These are phyloP conservation scores for Molanna angustata DNA, from an alignment of 2,888 invertebrate genomes.

Conservation along the genomic window DNA sequence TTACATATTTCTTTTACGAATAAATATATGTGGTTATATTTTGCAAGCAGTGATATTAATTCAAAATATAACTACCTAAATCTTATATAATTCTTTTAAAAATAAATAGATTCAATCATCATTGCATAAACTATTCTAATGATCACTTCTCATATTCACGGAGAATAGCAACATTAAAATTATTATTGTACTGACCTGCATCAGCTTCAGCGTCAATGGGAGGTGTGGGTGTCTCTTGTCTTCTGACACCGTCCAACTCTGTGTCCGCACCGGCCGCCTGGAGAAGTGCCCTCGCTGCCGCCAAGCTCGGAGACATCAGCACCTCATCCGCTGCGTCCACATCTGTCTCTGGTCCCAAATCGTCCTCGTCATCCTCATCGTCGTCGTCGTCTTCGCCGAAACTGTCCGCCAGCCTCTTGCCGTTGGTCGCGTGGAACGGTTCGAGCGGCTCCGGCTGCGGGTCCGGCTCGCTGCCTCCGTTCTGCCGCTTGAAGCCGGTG, in stretches of 20 bases:
- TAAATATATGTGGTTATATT: too few species aligned
- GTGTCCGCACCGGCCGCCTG: constrained; percentile 35
- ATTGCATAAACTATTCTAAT: too few species aligned
- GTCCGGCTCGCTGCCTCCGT: constrained; percentile 22
- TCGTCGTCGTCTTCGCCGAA: constrained; percentile 61
- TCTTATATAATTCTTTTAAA: too few species aligned
- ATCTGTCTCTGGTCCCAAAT: constrained; percentile 74
- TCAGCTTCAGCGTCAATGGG: constrained; percentile 46
- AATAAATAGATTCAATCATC: too few species aligned
- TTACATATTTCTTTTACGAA: too few species aligned
- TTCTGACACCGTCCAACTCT: constrained; percentile 35
- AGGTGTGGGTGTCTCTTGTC: constrained; percentile 56
- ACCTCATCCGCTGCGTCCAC: constrained; percentile 65
- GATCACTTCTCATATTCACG: too few species aligned
- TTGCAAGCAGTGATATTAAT: too few species aligned
- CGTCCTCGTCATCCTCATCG: constrained; percentile 59
- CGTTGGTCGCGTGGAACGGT: constrained; percentile 33
- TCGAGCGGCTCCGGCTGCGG: constrained; percentile 7
- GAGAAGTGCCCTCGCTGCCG: constrained; percentile 39
- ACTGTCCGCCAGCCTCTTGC: constrained; percentile 30
- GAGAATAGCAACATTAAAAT: too few species aligned
- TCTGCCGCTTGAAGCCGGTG: constrained; percentile 36
- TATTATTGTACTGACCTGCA: constrained; percentile 54
- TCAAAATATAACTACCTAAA: too few species aligned
- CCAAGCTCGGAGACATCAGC: constrained; percentile 40